Conservation (phyloP, 2,113 vertebrate genomes). For the Petrocephalus microphthalmus region DNA sequence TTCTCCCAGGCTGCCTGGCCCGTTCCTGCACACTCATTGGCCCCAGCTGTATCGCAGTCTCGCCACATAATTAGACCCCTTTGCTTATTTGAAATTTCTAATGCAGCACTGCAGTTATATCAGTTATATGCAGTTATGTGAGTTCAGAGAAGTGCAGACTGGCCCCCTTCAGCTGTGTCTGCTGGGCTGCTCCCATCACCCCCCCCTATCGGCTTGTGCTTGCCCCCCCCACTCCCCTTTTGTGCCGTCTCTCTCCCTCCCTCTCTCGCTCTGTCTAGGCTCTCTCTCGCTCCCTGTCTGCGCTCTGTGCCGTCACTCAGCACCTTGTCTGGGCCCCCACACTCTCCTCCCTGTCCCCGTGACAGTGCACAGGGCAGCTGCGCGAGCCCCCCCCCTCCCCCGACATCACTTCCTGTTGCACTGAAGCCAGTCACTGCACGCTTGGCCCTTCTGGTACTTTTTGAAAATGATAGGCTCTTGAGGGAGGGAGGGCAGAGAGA, state of each 20-base stretch:
- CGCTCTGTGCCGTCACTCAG: constrained; percentile 35
- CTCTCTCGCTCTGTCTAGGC: neutral
- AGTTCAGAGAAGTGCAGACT: neutral
- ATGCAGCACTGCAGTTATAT: neutral
- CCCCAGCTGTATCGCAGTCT: neutral
- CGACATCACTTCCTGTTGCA: neutral
- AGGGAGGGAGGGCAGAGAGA: constrained; percentile 1
- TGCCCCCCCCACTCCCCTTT: neutral
- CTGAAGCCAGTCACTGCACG: neutral
- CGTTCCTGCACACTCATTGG: neutral
- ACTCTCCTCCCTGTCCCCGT: neutral
- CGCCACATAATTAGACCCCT: neutral
- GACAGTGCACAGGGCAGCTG: constrained; percentile 33
- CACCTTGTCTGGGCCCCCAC: neutral
- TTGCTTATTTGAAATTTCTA: neutral
- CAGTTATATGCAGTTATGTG: neutral
- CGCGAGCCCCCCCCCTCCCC: constrained; percentile 14
- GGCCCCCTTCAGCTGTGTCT: neutral
- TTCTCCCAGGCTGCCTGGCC: neutral
- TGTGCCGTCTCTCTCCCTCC: neutral
- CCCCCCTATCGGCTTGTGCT: neutral
- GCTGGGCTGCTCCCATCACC: neutral
- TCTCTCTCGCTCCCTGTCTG: constrained; percentile 25
- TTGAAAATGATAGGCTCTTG: constrained; percentile 26
- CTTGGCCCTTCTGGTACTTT: constrained; percentile 30